These are phyloP conservation scores for Sphenopsis melanotis DNA, from an alignment of 2,797 vertebrate genomes.

Conservation along the genomic window DNA sequence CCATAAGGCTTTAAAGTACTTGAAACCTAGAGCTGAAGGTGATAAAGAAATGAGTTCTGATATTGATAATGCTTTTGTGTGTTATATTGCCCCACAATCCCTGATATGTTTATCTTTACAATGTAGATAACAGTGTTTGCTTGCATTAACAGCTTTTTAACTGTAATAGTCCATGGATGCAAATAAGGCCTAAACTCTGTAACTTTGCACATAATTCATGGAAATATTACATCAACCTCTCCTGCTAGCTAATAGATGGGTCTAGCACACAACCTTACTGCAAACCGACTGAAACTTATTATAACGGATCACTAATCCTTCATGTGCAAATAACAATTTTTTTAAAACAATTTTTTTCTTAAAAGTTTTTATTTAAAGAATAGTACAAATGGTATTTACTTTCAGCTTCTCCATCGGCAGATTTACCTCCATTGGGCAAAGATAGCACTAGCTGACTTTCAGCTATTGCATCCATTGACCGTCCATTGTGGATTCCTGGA, in stretches of 20 bases:
- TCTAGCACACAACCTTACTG: background rate
- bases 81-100: background rate
- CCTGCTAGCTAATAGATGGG: background rate
- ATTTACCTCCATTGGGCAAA: slow-evolving; percentile 83
- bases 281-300: background rate
- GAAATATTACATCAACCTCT: background rate
- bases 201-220: background rate
- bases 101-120: background rate
- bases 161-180: background rate
- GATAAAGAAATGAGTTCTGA: background rate
- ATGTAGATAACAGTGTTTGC: background rate
- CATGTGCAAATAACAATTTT: background rate
- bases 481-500: slow-evolving; percentile 78
- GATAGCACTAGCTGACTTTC: slow-evolving; percentile 83
- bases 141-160: slow-evolving; percentile 26
- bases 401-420: slow-evolving; percentile 49
- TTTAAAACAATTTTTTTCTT: background rate
- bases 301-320: background rate
- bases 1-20: background rate
- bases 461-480: slow-evolving; percentile 77
- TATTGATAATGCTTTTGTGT: background rate
- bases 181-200: background rate
- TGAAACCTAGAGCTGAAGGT: background rate
- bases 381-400: slow-evolving; percentile 60
- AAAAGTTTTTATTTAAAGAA: slow-evolving; percentile 3